A percentile compares a stretch with the other conserved stretches of the same genome.
Evolutionary conservation across 2,113 vertebrate genomes (phyloP).

Genomic region (Catharus bicknelli): DNA sequence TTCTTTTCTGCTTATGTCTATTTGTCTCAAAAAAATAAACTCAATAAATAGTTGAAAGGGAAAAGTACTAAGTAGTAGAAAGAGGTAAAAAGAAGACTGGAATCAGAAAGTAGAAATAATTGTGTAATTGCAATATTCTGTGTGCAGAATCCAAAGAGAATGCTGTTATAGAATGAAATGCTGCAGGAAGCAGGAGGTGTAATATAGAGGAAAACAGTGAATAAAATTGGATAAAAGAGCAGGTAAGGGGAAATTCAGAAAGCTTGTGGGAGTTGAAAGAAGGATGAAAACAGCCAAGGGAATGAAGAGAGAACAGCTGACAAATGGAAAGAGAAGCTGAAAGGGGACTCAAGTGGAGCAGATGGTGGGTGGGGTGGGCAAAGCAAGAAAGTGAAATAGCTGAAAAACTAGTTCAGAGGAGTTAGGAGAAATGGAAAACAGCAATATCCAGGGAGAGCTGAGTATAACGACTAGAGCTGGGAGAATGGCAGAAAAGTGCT

Average conservation of each 20-base stretch:
- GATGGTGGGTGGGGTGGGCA: slow-evolving; percentile 10
- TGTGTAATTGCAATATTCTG: neutral
- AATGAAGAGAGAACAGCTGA: slow-evolving; percentile 2
- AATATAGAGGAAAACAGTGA: neutral
- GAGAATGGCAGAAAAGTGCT: neutral
- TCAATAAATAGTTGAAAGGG: neutral
- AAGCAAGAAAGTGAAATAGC: neutral
- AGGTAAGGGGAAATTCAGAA: slow-evolving; percentile 25
- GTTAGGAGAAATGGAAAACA: neutral
- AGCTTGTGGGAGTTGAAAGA: slow-evolving; percentile 15
- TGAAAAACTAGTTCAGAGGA: neutral
- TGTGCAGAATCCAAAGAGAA: slow-evolving; percentile 6
- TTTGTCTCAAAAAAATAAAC: neutral
- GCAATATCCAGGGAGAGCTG: neutral
- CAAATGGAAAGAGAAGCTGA: neutral
- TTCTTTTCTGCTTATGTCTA: neutral
- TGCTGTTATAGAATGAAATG: neutral
- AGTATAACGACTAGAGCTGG: neutral
- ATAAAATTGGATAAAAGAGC: neutral
- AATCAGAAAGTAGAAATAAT: slow-evolving; percentile 18
- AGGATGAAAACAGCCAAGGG: slow-evolving; percentile 18
- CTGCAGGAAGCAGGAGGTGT: slow-evolving; percentile 29
- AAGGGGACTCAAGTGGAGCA: neutral
- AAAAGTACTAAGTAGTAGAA: neutral
- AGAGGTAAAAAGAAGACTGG: neutral